Conservation (phyloP, 2,888 invertebrate species). For the Deilephila elpenor region DNA sequence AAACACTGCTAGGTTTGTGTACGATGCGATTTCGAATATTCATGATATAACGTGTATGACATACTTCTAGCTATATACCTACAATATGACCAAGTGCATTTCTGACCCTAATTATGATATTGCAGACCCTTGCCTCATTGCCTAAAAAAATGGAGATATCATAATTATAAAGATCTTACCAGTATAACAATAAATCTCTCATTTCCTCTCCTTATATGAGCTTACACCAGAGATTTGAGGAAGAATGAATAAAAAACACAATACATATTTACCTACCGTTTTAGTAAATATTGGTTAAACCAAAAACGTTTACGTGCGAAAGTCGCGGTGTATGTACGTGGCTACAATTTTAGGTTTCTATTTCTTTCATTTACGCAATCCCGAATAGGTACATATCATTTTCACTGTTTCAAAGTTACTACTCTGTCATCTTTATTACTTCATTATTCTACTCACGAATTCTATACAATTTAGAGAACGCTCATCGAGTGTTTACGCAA, state of each 20-base stretch:
- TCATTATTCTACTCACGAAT: background rate
- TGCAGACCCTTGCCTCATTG: no score
- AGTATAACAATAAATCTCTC: no score
- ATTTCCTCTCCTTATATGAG: no score
- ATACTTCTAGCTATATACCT: no score
- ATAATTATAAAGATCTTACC: no score
- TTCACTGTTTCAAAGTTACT: conserved; percentile 43
- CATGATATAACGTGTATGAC: no score
- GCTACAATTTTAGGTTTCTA: conserved; percentile 60
- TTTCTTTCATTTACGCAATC: conserved; percentile 56
- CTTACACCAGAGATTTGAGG: background rate
- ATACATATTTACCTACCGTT: background rate
- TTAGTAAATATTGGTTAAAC: background rate
- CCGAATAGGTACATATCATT: conserved; percentile 51
- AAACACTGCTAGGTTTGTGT: no score
- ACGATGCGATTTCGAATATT: no score
- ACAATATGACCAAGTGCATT: no score
- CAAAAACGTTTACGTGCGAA: background rate
- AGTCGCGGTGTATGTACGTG: conserved; percentile 37
- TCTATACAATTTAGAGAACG: conserved; percentile 1
- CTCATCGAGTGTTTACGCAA: background rate
- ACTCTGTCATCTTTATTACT: background rate
- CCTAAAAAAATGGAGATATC: no score
- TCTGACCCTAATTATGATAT: no score
- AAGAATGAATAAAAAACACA: background rate